Conservation (phyloP, 2,113 vertebrate genomes). For the Sporophila hypoxantha region DNA sequence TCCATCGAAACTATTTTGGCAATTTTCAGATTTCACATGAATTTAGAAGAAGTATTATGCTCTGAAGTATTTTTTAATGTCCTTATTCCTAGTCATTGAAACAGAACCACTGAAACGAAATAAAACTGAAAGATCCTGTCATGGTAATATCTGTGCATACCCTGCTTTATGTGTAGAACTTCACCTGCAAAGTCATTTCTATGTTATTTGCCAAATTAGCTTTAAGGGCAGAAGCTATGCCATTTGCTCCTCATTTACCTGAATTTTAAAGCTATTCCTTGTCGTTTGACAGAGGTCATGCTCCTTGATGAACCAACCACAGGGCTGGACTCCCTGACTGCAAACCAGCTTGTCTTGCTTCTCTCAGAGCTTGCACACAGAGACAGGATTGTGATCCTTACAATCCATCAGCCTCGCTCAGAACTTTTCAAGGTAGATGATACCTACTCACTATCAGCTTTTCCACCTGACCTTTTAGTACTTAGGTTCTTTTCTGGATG, state of each 20-base stretch:
- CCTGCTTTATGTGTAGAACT: background rate
- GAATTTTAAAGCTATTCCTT: background rate
- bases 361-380: constrained; percentile 81
- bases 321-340: constrained; percentile 91
- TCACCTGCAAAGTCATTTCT: background rate
- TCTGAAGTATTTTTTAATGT: background rate
- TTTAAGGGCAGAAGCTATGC: background rate
- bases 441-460: background rate
- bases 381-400: constrained; percentile 87
- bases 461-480: background rate
- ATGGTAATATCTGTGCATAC: background rate
- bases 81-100: background rate
- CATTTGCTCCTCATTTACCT: background rate
- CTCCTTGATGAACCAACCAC: constrained; percentile 93
- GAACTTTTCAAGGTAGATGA: constrained; percentile 87
- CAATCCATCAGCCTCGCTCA: constrained; percentile 94
- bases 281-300: constrained; percentile 79
- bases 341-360: constrained; percentile 86
- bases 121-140: background rate
- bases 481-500: background rate
- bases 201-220: background rate
- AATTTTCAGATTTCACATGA: background rate
- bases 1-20: background rate
- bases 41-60: background rate
- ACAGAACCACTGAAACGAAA: background rate